phyloP scores from a whole-genome alignment of 2,797 vertebrate species.

The Gallinago nigripennis region DNA sequence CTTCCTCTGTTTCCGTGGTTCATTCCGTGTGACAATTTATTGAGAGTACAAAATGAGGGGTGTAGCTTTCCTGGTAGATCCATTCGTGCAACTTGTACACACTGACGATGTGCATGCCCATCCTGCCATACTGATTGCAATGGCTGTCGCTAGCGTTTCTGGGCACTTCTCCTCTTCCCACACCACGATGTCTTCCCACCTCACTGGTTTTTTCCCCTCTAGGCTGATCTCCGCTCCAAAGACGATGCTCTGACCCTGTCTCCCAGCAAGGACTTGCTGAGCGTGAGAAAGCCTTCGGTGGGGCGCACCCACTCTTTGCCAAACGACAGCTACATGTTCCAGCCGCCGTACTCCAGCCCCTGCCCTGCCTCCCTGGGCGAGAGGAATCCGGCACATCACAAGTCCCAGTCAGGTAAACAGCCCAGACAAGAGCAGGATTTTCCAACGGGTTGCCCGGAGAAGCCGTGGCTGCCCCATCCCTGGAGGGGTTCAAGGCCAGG shows the following conservation, averaged over 20 bases:
- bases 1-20: slow-evolving; percentile 53
- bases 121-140: slow-evolving; percentile 48
- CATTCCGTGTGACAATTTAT: slow-evolving; percentile 38
- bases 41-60: neutral
- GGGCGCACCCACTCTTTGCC: slow-evolving; percentile 95
- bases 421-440: neutral
- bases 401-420: slow-evolving; percentile 83
- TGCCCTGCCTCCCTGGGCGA: slow-evolving; percentile 56
- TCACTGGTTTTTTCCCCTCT: slow-evolving; percentile 10
- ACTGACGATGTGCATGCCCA: slow-evolving; percentile 66
- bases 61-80: slow-evolving; percentile 48
- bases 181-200: neutral
- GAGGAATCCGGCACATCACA: slow-evolving; percentile 68
- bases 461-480: neutral
- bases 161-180: neutral
- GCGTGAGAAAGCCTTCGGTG: slow-evolving; percentile 88
- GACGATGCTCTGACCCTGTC: neutral
- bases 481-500: neutral
- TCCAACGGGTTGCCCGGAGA: neutral
- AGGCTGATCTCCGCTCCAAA: slow-evolving; percentile 64
- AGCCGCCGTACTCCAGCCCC: slow-evolving; percentile 51
- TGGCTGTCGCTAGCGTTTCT: slow-evolving; percentile 54
- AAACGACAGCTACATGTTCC: slow-evolving; percentile 98
- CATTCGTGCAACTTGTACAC: slow-evolving; percentile 50
- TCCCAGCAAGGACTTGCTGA: slow-evolving; percentile 82